These are phyloP conservation scores for Cyrtodaria siliqua DNA, from an alignment of 2,888 invertebrate species.

Conservation along the genomic window DNA sequence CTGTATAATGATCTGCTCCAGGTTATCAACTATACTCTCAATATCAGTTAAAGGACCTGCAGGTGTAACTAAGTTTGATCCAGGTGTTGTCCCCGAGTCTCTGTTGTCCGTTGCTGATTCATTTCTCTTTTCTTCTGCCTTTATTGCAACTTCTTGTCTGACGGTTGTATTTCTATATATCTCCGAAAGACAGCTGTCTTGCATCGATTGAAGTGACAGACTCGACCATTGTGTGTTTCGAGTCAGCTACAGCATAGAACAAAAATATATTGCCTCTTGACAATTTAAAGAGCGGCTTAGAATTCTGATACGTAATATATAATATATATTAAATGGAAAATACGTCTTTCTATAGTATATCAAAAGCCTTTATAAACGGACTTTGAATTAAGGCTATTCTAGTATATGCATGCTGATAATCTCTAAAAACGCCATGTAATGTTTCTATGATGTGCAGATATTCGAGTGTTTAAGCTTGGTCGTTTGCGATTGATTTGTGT, in stretches of 20 bases:
- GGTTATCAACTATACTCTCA: not conserved
- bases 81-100: not conserved
- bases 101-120: not conserved
- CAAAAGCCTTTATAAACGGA: too few species aligned
- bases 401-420: too few species aligned
- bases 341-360: too few species aligned
- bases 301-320: too few species aligned
- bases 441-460: too few species aligned
- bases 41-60: not conserved
- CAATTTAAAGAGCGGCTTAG: too few species aligned
- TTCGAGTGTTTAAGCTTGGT: too few species aligned
- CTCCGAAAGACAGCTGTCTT: constrained; percentile 30
- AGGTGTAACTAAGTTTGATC: not conserved
- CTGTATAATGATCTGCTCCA: not conserved
- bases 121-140: not conserved
- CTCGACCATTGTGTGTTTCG: constrained; percentile 11
- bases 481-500: too few species aligned
- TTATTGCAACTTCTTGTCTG: not conserved
- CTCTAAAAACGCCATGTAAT: too few species aligned
- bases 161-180: constrained; percentile 33
- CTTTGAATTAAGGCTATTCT: too few species aligned
- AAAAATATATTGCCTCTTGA: too few species aligned
- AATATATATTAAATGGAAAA: too few species aligned
- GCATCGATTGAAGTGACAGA: constrained; percentile 32
- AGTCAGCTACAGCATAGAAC: constrained; percentile 23